Evolutionary conservation across 2,797 vertebrate species (phyloP).

Genomic region (Mus minutoides): DNA sequence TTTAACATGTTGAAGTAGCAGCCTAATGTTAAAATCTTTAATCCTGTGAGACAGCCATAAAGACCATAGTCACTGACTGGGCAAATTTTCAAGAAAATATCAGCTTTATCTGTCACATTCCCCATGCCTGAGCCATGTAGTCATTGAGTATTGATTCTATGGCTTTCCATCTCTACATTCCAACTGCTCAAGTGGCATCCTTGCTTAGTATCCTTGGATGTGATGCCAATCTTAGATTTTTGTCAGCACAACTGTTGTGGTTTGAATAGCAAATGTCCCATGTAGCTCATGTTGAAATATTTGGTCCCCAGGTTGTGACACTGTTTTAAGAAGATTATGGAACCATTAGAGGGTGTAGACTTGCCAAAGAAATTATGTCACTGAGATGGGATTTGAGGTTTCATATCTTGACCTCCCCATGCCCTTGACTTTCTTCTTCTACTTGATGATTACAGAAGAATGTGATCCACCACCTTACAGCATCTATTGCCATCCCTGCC

Average conservation of each 20-base stretch:
- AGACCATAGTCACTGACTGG: neutral
- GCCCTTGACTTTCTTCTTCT: neutral
- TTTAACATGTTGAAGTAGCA: neutral
- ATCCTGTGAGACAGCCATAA: neutral
- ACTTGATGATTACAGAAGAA: neutral
- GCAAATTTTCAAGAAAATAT: neutral
- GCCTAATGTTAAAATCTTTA: constrained; percentile 7
- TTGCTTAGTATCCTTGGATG: neutral
- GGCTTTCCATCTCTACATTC: neutral
- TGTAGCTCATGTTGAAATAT: neutral
- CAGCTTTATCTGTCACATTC: neutral
- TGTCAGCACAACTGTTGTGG: neutral
- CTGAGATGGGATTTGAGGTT: neutral
- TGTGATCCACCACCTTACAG: neutral
- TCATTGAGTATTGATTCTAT: neutral
- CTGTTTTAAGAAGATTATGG: neutral
- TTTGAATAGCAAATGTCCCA: neutral
- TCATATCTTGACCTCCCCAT: neutral
- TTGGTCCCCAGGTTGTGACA: neutral
- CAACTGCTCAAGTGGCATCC: neutral
- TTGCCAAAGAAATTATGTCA: neutral
- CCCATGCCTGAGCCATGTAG: neutral
- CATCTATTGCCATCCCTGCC: neutral
- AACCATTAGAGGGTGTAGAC: neutral
- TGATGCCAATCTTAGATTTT: neutral